A percentile compares a stretch with the other conserved stretches of the same genome.
Conservation (phyloP, 2,888 invertebrate genomes). For the Drosophila kambysellisi region DNA sequence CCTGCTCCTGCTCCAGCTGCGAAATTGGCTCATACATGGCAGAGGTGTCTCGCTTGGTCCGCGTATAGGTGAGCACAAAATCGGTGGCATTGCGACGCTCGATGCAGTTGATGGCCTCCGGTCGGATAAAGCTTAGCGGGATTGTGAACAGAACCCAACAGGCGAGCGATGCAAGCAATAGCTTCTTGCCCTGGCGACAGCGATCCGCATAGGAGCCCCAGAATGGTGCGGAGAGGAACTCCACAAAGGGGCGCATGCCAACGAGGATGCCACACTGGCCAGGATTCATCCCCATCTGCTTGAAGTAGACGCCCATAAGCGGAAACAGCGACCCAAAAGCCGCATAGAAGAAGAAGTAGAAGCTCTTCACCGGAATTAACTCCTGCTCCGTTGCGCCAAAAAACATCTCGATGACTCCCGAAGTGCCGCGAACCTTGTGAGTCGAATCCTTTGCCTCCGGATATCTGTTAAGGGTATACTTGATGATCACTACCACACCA, state of each 20-base stretch:
- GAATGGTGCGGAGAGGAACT: slow-evolving; percentile 98
- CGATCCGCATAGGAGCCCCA: slow-evolving; percentile 98
- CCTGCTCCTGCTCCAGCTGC: slow-evolving; percentile 20
- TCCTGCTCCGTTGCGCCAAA: slow-evolving; percentile 95
- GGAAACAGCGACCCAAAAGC: slow-evolving; percentile 99
- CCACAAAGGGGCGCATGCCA: slow-evolving; percentile 98
- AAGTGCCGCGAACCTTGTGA: slow-evolving; percentile 94
- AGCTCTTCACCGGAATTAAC: slow-evolving; percentile 96
- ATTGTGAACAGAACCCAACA: slow-evolving; percentile 99
- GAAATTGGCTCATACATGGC: slow-evolving; percentile 62
- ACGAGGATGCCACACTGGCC: slow-evolving; percentile 97
- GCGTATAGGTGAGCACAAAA: slow-evolving; percentile 86
- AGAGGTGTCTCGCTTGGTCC: slow-evolving; percentile 85
- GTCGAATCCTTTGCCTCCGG: slow-evolving; percentile 95
- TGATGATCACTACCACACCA: neutral
- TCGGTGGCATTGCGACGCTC: slow-evolving; percentile 88
- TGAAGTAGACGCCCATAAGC: slow-evolving; percentile 99
- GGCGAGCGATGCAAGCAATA: slow-evolving; percentile 95
- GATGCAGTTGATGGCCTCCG: slow-evolving; percentile 96
- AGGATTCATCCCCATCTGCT: slow-evolving; percentile 99
- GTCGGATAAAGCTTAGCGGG: slow-evolving; percentile 97
- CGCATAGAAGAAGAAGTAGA: slow-evolving; percentile 99
- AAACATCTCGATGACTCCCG: slow-evolving; percentile 93
- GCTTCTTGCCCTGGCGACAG: slow-evolving; percentile 89
- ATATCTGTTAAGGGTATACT: slow-evolving; percentile 86